These are phyloP conservation scores for Centropyge bicolor DNA, from an alignment of 2,797 vertebrate genomes.

Conservation along the genomic window DNA sequence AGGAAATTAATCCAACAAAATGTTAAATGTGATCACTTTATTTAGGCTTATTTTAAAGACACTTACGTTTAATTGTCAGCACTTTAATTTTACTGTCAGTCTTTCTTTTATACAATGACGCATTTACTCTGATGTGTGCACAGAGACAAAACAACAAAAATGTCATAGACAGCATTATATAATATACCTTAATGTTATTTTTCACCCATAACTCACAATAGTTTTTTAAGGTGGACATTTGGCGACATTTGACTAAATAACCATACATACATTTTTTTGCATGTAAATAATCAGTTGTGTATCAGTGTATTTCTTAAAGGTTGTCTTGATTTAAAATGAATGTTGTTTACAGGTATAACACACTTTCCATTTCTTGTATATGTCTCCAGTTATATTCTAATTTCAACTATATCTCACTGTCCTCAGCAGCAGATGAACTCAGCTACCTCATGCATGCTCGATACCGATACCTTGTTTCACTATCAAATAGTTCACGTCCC, in stretches of 20 bases:
- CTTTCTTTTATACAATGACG: background rate
- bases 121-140: background rate
- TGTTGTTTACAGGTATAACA: background rate
- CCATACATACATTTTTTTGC: background rate
- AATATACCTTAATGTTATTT: too few species aligned
- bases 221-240: too few species aligned
- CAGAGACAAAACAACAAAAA: background rate
- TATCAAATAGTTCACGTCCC: slow-evolving; percentile 5
- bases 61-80: background rate
- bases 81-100: background rate
- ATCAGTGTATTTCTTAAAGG: background rate
- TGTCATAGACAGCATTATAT: background rate
- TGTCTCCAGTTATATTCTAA: slow-evolving; percentile 2
- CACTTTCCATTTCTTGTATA: background rate
- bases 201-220: background rate
- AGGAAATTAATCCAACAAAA: background rate
- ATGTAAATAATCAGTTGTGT: background rate
- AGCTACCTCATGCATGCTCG: background rate
- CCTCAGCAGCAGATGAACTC: background rate
- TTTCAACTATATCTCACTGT: slow-evolving; percentile 7
- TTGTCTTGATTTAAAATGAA: background rate
- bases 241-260: too few species aligned
- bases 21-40: background rate
- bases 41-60: background rate
- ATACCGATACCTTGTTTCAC: background rate